Percentiles rank a stretch among this genome's conserved stretches.
Conservation (phyloP, 2,797 vertebrate genomes). For the Rachycentron canadum region DNA sequence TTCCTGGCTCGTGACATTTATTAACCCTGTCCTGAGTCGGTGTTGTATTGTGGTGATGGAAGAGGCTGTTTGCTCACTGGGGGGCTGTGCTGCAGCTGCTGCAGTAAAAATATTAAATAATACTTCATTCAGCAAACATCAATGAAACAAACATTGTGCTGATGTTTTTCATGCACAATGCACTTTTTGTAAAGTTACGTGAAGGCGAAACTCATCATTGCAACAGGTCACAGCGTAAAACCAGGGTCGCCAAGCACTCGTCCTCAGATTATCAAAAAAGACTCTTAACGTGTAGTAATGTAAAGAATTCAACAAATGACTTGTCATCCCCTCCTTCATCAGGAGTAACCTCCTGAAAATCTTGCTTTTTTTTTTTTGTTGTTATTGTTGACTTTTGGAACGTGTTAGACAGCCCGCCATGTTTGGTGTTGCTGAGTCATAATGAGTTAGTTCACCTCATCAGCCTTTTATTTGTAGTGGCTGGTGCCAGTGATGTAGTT, state of each 20-base stretch:
- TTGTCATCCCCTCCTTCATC: neutral
- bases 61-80: neutral
- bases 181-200: neutral
- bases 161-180: neutral
- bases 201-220: neutral
- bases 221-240: neutral
- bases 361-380: neutral
- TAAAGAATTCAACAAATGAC: neutral
- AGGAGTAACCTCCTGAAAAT: neutral
- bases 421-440: neutral
- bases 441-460: neutral
- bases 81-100: neutral
- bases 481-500: no score
- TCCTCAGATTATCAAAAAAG: no score
- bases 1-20: no score
- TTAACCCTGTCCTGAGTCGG: no score
- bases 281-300: neutral
- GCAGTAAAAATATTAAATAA: neutral
- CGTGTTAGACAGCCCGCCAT: neutral
- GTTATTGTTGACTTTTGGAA: neutral
- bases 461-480: no score
- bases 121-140: neutral
- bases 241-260: neutral
- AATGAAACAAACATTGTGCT: neutral
- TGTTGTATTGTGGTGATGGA: neutral